A percentile compares a stretch with the other conserved stretches of the same genome.
phyloP scores from a whole-genome alignment of 2,888 invertebrate species.

The Fissipunctia ypsillon region DNA sequence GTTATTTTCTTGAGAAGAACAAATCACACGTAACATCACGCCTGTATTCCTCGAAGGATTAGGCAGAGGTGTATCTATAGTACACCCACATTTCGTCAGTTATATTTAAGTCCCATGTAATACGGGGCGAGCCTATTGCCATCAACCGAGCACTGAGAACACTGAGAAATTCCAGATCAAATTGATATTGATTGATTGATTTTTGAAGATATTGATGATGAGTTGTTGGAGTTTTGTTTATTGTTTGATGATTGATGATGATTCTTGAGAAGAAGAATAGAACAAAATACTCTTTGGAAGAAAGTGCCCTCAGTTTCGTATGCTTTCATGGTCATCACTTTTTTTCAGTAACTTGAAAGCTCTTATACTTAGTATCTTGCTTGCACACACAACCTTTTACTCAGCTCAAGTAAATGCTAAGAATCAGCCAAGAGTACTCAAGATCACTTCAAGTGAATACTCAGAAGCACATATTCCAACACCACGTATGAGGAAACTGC shows the following conservation, averaged over 20 bases:
- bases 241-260: no score
- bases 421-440: background rate
- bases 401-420: background rate
- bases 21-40: no score
- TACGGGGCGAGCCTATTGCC: no score
- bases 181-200: no score
- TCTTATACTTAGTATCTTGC: background rate
- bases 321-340: background rate
- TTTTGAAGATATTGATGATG: no score
- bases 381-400: background rate
- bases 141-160: no score
- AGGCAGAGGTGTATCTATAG: no score
- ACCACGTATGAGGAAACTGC: conserved; percentile 49
- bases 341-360: background rate
- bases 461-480: conserved; percentile 16
- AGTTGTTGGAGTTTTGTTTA: no score
- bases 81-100: no score
- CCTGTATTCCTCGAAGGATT: no score
- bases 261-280: background rate
- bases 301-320: background rate
- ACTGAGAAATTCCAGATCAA: no score
- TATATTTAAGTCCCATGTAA: no score
- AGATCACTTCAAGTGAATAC: conserved; percentile 25
- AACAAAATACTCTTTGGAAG: background rate
- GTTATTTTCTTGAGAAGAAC: background rate